phyloP scores from a whole-genome alignment of 2,888 invertebrate species.

The Pristionchus fissidentatus region DNA sequence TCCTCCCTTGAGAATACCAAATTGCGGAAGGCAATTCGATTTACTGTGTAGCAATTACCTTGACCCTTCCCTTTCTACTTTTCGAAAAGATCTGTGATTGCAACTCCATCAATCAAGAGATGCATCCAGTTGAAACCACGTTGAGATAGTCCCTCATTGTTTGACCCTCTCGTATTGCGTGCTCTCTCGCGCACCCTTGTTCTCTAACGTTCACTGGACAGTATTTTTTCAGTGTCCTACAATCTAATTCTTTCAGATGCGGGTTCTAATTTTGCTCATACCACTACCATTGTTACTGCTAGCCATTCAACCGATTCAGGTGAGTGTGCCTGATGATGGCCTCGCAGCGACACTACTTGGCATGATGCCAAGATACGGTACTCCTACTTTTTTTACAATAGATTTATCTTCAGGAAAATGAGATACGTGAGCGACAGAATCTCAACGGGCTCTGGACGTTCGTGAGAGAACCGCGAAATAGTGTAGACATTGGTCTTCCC shows the following conservation, averaged over 20 bases:
- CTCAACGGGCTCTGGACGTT: conserved; percentile 95
- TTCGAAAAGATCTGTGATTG: too few species aligned
- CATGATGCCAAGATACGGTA: background rate
- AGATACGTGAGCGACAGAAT: conserved; percentile 85
- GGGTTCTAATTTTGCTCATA: background rate
- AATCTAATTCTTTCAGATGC: background rate
- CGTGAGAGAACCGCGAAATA: conserved; percentile 82
- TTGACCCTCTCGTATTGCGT: too few species aligned
- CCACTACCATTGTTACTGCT: background rate
- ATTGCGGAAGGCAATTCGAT: too few species aligned
- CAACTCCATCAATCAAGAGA: too few species aligned
- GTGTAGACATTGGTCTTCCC: conserved; percentile 84
- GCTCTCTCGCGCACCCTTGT: too few species aligned
- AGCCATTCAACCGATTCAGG: background rate
- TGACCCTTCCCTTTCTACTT: too few species aligned
- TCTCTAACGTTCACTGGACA: too few species aligned
- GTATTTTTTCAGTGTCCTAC: background rate
- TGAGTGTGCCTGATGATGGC: background rate
- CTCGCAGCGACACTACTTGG: background rate
- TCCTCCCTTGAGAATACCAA: too few species aligned
- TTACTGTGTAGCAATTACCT: too few species aligned
- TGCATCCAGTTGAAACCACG: background rate
- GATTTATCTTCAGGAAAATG: conserved; percentile 84
- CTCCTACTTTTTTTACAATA: background rate
- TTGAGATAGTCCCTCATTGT: too few species aligned